These are phyloP conservation scores for Clarias batrachus DNA, from an alignment of 2,113 vertebrate species.

Conservation along the genomic window DNA sequence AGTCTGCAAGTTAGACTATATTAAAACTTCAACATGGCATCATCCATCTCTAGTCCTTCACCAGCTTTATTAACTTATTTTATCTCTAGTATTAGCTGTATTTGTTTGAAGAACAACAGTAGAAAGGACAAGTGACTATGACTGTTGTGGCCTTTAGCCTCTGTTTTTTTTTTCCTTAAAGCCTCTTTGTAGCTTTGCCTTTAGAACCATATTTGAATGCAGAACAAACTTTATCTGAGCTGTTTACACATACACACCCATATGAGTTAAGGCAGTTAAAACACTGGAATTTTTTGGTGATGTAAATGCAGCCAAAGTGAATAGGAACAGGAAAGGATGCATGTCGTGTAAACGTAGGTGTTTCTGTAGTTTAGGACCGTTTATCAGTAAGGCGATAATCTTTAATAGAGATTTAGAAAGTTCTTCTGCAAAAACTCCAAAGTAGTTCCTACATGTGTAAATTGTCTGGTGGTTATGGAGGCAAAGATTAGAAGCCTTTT, in stretches of 20 bases:
- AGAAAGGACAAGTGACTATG: neutral
- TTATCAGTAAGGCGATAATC: neutral
- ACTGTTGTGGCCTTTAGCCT: neutral
- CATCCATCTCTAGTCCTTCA: neutral
- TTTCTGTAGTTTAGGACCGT: neutral
- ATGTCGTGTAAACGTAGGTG: neutral
- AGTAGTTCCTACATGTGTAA: neutral
- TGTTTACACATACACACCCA: neutral
- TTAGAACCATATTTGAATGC: neutral
- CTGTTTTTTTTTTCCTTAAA: neutral
- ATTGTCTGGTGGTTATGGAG: neutral
- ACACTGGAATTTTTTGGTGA: neutral
- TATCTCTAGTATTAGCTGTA: neutral
- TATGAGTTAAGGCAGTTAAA: neutral
- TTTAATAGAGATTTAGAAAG: neutral
- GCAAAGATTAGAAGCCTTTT: neutral
- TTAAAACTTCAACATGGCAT: neutral
- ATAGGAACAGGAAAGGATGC: neutral
- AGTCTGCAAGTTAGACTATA: neutral
- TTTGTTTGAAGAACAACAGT: too few species aligned
- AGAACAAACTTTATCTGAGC: neutral
- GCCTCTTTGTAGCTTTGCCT: neutral
- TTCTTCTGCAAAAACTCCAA: neutral
- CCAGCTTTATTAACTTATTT: neutral
- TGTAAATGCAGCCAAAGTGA: neutral